These are phyloP conservation scores for Pogonus chalceus DNA, from an alignment of 1,140 invertebrate species.

Conservation along the genomic window DNA sequence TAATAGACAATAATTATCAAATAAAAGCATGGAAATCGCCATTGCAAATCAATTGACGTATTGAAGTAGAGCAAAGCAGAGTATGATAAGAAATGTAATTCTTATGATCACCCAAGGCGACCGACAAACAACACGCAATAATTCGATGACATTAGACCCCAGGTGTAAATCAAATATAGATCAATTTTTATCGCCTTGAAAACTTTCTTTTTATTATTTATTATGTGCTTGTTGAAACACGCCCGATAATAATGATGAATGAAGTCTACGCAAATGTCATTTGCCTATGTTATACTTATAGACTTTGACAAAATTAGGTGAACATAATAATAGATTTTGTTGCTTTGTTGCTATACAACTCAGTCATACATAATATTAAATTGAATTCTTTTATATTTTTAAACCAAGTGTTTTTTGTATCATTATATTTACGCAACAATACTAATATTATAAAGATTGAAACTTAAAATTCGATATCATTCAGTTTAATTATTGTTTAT, in stretches of 20 bases:
- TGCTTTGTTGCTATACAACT: conserved; percentile 16
- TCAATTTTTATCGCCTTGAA: not conserved
- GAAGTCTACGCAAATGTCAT: not conserved
- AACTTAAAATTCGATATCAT: too few species aligned
- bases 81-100: too few species aligned
- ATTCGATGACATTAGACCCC: not conserved
- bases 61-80: not conserved
- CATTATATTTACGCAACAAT: too few species aligned
- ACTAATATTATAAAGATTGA: too few species aligned
- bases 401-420: too few species aligned
- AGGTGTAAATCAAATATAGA: not conserved
- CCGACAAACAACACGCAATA: too few species aligned
- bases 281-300: not conserved
- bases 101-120: not conserved
- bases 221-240: not conserved
- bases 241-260: not conserved
- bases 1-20: not conserved
- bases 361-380: too few species aligned
- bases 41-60: not conserved
- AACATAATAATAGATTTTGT: too few species aligned
- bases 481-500: too few species aligned
- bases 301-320: too few species aligned
- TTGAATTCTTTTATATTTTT: too few species aligned
- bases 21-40: not conserved
- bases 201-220: not conserved